phyloP scores from a whole-genome alignment of 2,888 invertebrate species.

The Artemia sinica region DNA sequence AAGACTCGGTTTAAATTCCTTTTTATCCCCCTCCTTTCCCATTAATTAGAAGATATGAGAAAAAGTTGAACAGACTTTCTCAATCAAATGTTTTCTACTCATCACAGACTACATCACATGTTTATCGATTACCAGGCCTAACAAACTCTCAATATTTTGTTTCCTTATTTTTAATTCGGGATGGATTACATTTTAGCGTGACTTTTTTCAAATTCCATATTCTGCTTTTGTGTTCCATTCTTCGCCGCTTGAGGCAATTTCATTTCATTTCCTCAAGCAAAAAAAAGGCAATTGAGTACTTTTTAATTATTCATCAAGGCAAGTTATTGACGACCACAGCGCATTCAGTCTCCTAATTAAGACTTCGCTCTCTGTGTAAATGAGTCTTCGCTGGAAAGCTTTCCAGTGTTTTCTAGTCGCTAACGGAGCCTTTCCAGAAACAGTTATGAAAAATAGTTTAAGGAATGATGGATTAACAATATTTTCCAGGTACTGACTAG shows the following conservation, averaged over 20 bases:
- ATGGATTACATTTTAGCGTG: background rate
- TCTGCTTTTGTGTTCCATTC: background rate
- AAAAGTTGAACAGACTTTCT: too few species aligned
- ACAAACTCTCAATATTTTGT: too few species aligned
- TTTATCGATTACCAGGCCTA: too few species aligned
- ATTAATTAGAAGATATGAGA: too few species aligned
- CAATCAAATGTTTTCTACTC: too few species aligned
- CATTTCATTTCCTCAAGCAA: background rate
- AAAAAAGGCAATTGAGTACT: constrained; percentile 12
- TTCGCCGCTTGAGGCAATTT: background rate
- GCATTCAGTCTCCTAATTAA: constrained; percentile 10
- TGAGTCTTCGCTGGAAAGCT: constrained; percentile 10
- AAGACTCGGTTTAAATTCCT: too few species aligned
- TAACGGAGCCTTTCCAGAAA: constrained; percentile 8
- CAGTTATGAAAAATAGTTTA: background rate
- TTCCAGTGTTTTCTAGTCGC: constrained; percentile 12
- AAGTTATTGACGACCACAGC: constrained; percentile 8
- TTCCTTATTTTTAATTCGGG: too few species aligned
- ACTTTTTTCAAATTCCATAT: background rate
- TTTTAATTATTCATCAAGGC: constrained; percentile 12
- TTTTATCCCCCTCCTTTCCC: too few species aligned
- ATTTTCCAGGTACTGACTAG: too few species aligned
- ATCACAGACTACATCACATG: too few species aligned
- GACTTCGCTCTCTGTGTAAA: constrained; percentile 10
- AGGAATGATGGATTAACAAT: constrained; percentile 1